phyloP scores from a whole-genome alignment of 1,140 invertebrate genomes.

The Diabrotica undecimpunctata region DNA sequence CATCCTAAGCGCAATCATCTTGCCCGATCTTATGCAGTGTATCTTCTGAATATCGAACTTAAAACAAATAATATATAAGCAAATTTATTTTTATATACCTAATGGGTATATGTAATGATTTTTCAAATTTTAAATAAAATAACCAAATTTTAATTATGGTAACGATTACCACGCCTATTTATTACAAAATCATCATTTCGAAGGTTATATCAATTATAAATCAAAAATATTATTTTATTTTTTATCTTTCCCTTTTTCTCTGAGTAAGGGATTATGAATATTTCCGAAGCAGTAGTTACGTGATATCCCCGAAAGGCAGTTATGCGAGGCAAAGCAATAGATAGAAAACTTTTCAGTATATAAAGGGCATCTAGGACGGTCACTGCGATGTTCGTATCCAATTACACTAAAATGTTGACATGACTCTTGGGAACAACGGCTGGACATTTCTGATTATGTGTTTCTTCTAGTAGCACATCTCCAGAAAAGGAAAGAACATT shows the following conservation, averaged over 20 bases:
- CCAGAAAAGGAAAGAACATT: no score
- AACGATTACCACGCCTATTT: no score
- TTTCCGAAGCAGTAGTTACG: not conserved
- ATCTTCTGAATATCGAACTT: no score
- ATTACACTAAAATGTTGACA: conserved; percentile 2
- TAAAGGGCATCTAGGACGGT: not conserved
- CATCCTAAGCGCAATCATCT: no score
- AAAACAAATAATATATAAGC: no score
- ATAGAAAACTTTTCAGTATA: conserved; percentile 3
- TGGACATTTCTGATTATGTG: not conserved
- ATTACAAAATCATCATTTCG: no score
- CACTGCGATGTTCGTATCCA: not conserved
- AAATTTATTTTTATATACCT: no score
- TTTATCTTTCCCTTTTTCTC: not conserved
- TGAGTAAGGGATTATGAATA: not conserved
- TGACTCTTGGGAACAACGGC: not conserved
- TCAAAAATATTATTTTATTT: not conserved
- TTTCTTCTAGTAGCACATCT: not conserved
- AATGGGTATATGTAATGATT: no score
- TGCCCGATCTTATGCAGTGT: no score
- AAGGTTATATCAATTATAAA: no score
- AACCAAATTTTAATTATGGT: no score
- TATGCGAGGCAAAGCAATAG: not conserved
- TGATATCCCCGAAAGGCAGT: conserved; percentile 1
- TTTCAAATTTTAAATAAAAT: no score